Evolutionary conservation across 2,797 vertebrate species (phyloP), one percentile per base, ranked within the genome.

Genomic region (Ataeniobius toweri): DNA sequence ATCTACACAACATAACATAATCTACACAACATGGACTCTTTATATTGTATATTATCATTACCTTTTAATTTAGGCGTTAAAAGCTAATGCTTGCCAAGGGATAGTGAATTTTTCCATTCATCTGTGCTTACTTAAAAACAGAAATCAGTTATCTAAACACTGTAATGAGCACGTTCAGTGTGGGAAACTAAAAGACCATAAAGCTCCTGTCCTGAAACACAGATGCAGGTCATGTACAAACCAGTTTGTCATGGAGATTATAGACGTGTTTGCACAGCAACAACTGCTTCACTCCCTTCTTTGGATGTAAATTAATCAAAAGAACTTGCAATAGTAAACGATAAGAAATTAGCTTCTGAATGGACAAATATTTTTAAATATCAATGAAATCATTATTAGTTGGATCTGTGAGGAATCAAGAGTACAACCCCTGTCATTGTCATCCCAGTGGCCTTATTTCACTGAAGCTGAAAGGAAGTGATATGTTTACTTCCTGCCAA

Each of bases 401-500:
- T 36, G 36, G 36, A 36, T 36, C 36, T 36, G 36, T 36, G 36
- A 36, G 3, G 36, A 44, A 73, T 24, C 10, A 48, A 65, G 55
- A 51, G n/a, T 24, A 18, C 56, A 65, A 31, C 0, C 1, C 9
- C 5, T 74, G 36, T 68, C 0, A 61, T 74, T 39, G 58, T 58
- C 67, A 12, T 80, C 46, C 14, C 48, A 67, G 4, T 39, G 56
- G 65, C 41, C 8, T 71, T 39, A 31, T 80, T 73, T 75, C 36
- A 68, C 51, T 36, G 50, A 3, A 39, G n/a, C 55, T 61, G 59
- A 28, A 46, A 81, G 81, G 81, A 85, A 82, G 28, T 51, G 41
- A 68, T 50, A 41, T 71, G 39, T 81, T 84, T 71, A 72, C 78
- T 74, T 73, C 79, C 77, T 76, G 50, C 48, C 71, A 1, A 46